Evolutionary conservation across 2,797 vertebrate genomes (phyloP), one percentile per base, ranked within the genome.

Genomic region (Enteromius viviparus): DNA sequence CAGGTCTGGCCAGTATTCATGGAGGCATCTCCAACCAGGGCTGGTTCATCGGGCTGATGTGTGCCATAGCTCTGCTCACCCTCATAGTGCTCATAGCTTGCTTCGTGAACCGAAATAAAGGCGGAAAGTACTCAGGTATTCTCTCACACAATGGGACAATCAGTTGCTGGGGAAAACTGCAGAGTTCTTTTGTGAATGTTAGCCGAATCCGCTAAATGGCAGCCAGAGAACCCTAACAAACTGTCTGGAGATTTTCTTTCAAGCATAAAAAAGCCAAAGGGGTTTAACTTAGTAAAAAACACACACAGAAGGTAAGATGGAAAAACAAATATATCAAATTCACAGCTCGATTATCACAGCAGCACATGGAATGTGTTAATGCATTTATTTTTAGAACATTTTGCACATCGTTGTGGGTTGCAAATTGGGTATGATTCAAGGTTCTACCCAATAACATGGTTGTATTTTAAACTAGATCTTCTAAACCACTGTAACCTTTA

Each of bases 1-100:
- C 93, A 99, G 98, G 96, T 91, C 94, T 96, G 45, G 95, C 96
- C 77, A 97, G 96, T 86, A 91, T 96, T 88, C 96, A 97, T 0
- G 96, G 95, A 34, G 95, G 96, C 88, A 96, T 99, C 88, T 96
- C 98, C 85, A 97, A 96, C 75, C 96, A 97, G 92, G 97, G 98
- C 87, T 99, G 98, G 98, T 98, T 99, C 89, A 98, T 99, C 83
- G 98, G 98, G 82, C 85, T 99, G 91, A 98, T 99, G 98, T 97
- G 96, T 2, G 97, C 97, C 34, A 89, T 99, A 4, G 98, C 97
- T 87, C 91, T 97, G 62, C 97, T 99, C 88, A 99, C 96, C 0
- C 95, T 99, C 60, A 92, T 96, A 83, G 91, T 99, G 88, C 90
- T 99, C 72, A 96, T 97, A 1, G 88, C 96, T 84, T 99, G 98